Percentiles rank a stretch among this genome's conserved stretches.
These are phyloP conservation scores for Podiceps cristatus DNA, from an alignment of 2,113 vertebrate species.

Conservation along the genomic window DNA sequence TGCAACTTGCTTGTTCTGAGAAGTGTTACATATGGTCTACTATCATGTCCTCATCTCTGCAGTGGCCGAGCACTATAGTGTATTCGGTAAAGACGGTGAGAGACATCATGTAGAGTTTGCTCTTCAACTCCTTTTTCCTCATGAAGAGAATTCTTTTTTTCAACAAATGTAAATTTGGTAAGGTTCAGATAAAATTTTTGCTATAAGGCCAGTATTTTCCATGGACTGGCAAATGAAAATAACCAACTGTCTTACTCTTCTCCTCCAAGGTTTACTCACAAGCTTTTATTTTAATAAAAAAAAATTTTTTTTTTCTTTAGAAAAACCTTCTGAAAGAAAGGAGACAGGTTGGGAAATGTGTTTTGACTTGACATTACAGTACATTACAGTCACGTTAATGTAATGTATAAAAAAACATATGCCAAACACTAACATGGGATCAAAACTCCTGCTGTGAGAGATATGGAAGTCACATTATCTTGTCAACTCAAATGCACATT, in stretches of 20 bases:
- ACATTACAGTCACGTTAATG: not conserved
- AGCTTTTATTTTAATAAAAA: not conserved
- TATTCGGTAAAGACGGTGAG: not conserved
- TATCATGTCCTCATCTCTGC: not conserved
- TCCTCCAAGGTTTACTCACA: not conserved
- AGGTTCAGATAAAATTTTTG: not conserved
- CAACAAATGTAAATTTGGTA: not conserved
- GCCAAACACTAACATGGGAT: constrained; percentile 11
- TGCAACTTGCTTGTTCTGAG: not conserved
- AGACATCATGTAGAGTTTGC: not conserved
- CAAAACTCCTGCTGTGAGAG: constrained; percentile 33
- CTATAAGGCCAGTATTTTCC: not conserved
- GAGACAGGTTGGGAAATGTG: not conserved
- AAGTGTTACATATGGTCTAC: not conserved
- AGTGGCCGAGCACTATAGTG: not conserved
- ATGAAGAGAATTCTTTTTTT: not conserved
- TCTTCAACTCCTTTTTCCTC: not conserved
- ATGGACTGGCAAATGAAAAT: not conserved
- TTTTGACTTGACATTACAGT: not conserved
- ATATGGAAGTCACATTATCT: constrained; percentile 26
- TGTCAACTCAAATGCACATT: constrained; percentile 59
- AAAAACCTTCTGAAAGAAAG: not conserved
- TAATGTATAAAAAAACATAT: not conserved
- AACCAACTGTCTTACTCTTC: not conserved
- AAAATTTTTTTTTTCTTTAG: not conserved